Percentiles rank a stretch among this genome's conserved stretches.
phyloP scores from a whole-genome alignment of 2,797 vertebrate genomes.

The Nannoperca obscura region DNA sequence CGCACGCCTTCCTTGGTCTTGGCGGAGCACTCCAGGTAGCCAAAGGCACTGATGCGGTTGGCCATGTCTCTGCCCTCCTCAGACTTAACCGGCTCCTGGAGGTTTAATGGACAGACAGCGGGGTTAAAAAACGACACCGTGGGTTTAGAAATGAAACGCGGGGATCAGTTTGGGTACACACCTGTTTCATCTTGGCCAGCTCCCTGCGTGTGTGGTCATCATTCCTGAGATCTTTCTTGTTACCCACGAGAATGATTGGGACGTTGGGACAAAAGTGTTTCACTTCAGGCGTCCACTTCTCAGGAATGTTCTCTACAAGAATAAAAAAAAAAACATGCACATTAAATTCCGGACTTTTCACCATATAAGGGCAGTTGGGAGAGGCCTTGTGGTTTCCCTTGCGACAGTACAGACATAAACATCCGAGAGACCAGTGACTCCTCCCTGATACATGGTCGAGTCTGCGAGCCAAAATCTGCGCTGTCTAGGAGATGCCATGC shows the following conservation, averaged over 20 bases:
- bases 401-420: slow-evolving; percentile 45
- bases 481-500: slow-evolving; percentile 36
- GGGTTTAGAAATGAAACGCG: neutral
- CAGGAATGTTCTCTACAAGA: slow-evolving; percentile 97
- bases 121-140: neutral
- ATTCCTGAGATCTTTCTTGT: slow-evolving; percentile 98
- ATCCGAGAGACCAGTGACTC: slow-evolving; percentile 38
- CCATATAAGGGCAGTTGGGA: slow-evolving; percentile 48
- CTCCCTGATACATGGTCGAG: slow-evolving; percentile 23
- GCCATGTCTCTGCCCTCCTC: slow-evolving; percentile 98
- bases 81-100: slow-evolving; percentile 93
- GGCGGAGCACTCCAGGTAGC: slow-evolving; percentile 97
- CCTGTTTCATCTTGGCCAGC: slow-evolving; percentile 99
- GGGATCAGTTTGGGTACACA: neutral
- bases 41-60: slow-evolving; percentile 95
- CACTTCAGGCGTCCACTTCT: slow-evolving; percentile 99
- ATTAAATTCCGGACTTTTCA: neutral
- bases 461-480: slow-evolving; percentile 15
- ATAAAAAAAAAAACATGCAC: slow-evolving; percentile 13
- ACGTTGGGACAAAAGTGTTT: slow-evolving; percentile 99
- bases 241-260: slow-evolving; percentile 98
- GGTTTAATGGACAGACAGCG: slow-evolving; percentile 13
- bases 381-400: slow-evolving; percentile 27
- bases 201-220: slow-evolving; percentile 98
- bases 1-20: slow-evolving; percentile 98